Base-by-base conservation (phyloP, 2,888 invertebrate genomes). In the Allolobophora icterica region DNA sequence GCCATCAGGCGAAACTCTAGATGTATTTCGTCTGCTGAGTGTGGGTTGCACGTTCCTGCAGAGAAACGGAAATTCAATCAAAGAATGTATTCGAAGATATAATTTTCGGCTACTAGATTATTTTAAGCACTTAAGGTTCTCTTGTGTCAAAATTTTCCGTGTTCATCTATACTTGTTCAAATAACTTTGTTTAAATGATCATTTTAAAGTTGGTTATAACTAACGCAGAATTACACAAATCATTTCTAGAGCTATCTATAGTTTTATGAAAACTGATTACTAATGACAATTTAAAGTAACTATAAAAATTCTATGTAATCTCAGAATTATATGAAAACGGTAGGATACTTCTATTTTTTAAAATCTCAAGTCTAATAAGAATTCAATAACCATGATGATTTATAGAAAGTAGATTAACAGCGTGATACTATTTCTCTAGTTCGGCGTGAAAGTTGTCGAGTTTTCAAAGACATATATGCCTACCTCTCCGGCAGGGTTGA, bases 401-500 rank as follows among this genome's bases (percentile, higher is more conserved):
- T 13, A 42, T 1, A 11, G 5, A 42, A 42, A 42, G 15, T 13
- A 42, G 13, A 42, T 42, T 42, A 42, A 71, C 30, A n/a, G 21
- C 15, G 52, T 1, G 30, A n/a, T 30, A 71, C n/a, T 71, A n/a
- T 71, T 71, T 71, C 13, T 17, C 6, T 71, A n/a, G n/a, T 21
- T n/a, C 8, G 71, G n/a, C 11, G 6, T n/a, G 8, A 71, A 71
- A 11, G 71, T 71, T 71, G 5, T n/a, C n/a, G n/a, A 11, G 71
- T 71, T 71, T n/a, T n/a, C n/a, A 1, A 71, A 71, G 87, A 52
- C 93, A 13, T 13, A n/a, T n/a, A n/a, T n/a, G n/a, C n/a, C n/a
- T n/a, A 95, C 95, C 94, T 96, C 96, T 91, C 95, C 95, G 89
- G 95, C 95, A 91, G 95, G 95, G 94, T 96, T 96, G 93, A 95